These are phyloP conservation scores for Ganaspis sp. DNA, from an alignment of 1,140 invertebrate species.

Conservation along the genomic window DNA sequence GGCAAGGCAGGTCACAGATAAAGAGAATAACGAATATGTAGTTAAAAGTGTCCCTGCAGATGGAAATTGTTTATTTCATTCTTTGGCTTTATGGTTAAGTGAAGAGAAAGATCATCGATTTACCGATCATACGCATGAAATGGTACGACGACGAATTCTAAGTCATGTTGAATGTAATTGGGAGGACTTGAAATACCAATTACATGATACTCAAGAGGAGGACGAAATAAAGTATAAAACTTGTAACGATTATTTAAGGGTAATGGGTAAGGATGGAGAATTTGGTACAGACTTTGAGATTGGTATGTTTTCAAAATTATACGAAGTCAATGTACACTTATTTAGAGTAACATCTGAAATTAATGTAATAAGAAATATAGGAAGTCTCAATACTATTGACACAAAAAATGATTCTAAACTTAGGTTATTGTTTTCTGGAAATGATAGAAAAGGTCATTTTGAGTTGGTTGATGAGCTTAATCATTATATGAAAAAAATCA, in stretches of 20 bases:
- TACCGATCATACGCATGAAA: too few species aligned
- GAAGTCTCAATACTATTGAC: background rate
- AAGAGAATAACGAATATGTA: too few species aligned
- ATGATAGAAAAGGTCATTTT: background rate
- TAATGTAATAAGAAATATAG: background rate
- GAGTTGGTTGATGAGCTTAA: background rate
- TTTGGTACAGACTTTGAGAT: background rate
- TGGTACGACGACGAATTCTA: too few species aligned
- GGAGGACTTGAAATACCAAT: background rate
- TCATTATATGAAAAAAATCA: background rate
- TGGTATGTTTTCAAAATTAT: background rate
- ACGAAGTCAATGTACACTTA: background rate
- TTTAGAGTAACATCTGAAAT: background rate
- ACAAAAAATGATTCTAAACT: background rate
- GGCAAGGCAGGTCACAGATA: too few species aligned
- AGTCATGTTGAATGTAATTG: background rate
- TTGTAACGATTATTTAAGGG: too few species aligned
- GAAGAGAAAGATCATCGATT: too few species aligned
- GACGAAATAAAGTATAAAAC: too few species aligned
- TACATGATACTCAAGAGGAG: background rate
- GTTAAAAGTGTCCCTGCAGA: too few species aligned
- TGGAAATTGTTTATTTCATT: too few species aligned
- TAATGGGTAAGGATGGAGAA: background rate
- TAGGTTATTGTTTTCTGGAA: background rate
- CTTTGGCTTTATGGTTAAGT: too few species aligned